These are phyloP conservation scores for Riparia riparia DNA, from an alignment of 2,113 vertebrate genomes.

Conservation along the genomic window DNA sequence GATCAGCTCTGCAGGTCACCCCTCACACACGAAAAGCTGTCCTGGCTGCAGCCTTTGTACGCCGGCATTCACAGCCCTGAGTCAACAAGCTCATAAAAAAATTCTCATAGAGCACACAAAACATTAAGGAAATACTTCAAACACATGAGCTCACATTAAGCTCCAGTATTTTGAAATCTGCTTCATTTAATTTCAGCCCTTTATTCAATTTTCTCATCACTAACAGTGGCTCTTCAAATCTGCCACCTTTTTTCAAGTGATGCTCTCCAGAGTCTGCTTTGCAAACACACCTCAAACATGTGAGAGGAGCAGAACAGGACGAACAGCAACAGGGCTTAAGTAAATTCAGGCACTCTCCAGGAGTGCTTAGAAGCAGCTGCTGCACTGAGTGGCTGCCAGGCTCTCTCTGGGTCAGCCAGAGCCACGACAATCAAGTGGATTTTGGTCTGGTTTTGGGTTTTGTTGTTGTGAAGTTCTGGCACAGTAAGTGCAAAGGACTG, in stretches of 20 bases:
- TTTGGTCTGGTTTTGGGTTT: not conserved
- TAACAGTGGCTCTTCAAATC: not conserved
- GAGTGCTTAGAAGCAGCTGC: not conserved
- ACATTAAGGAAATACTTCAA: not conserved
- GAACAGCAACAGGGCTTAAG: not conserved
- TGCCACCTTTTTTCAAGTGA: not conserved
- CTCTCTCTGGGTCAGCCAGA: not conserved
- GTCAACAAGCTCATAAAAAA: not conserved
- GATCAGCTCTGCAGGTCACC: not conserved
- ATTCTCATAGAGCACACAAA: not conserved
- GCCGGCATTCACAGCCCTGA: not conserved
- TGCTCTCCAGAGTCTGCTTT: not conserved
- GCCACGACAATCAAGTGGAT: accelerated
- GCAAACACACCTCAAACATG: accelerated
- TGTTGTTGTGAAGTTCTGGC: not conserved
- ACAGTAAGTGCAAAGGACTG: not conserved
- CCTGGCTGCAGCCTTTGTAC: not conserved
- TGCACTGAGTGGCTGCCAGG: accelerated
- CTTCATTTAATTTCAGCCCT: not conserved
- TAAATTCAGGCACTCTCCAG: accelerated
- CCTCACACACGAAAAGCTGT: not conserved
- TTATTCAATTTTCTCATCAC: not conserved
- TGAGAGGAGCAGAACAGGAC: not conserved
- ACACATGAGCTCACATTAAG: not conserved
- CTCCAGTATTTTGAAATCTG: not conserved